These are phyloP conservation scores for Pristis pectinata DNA, from an alignment of 2,797 vertebrate genomes.

Conservation along the genomic window DNA sequence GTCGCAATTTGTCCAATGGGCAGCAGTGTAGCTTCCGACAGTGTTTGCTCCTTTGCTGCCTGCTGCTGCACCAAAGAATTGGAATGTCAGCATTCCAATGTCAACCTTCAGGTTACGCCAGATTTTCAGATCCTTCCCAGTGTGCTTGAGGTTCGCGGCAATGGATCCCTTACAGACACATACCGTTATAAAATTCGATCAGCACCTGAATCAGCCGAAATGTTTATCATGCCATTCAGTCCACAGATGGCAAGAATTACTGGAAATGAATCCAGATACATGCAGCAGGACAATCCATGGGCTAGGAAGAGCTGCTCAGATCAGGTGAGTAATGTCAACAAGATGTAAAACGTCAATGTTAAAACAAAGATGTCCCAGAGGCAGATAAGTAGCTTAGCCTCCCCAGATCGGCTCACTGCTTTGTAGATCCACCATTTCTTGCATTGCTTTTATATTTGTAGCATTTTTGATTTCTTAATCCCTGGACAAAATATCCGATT, in stretches of 20 bases:
- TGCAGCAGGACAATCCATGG: no score
- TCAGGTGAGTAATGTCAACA: not conserved
- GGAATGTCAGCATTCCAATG: not conserved
- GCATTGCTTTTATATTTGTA: not conserved
- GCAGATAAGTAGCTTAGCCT: not conserved
- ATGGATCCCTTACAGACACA: not conserved
- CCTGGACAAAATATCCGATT: not conserved
- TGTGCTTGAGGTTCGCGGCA: not conserved
- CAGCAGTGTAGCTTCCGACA: not conserved
- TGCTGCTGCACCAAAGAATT: not conserved
- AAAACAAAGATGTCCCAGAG: not conserved
- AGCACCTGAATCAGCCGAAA: not conserved
- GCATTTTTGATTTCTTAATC: not conserved
- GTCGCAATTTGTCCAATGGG: not conserved
- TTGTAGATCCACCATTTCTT: not conserved
- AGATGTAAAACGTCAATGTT: not conserved
- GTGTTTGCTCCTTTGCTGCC: not conserved
- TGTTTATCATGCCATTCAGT: not conserved
- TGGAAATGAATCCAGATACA: not conserved
- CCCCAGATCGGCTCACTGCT: not conserved
- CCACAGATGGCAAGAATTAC: not conserved
- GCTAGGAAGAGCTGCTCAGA: not conserved
- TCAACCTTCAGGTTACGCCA: not conserved
- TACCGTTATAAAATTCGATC: constrained; percentile 17
- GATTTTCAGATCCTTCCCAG: not conserved